Conservation (phyloP, 2,113 vertebrate genomes). For the Nothoprocta perdicaria region DNA sequence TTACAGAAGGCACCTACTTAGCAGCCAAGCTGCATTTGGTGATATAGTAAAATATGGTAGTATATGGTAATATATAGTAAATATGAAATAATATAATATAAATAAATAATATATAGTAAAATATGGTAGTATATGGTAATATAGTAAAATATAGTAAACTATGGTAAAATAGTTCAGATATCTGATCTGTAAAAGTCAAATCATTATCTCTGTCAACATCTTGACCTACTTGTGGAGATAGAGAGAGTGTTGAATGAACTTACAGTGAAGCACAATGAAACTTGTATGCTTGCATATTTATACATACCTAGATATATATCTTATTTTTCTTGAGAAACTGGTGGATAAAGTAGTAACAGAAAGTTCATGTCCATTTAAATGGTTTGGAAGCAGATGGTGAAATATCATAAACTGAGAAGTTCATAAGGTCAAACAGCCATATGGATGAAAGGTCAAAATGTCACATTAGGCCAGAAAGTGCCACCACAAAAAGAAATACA, state of each 20-base stretch:
- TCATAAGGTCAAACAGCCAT: constrained; percentile 18
- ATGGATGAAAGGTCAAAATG: background rate
- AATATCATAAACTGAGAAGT: constrained; percentile 22
- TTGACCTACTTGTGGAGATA: background rate
- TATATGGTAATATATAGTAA: too few relatives aligned
- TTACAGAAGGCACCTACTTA: constrained; percentile 12
- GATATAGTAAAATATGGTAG: too few relatives aligned
- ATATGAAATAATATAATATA: too few relatives aligned
- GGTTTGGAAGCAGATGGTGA: background rate
- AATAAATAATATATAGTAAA: too few relatives aligned
- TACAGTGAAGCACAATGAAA: background rate
- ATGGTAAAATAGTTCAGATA: background rate
- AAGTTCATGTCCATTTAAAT: background rate
- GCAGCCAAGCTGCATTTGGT: background rate
- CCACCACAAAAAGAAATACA: background rate
- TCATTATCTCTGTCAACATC: background rate
- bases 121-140: too few relatives aligned
- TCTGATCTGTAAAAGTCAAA: constrained; percentile 4
- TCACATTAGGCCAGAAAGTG: constrained; percentile 4
- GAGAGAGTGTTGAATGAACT: background rate
- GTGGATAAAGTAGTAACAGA: background rate
- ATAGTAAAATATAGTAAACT: too few relatives aligned
- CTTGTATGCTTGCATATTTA: background rate
- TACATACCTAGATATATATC: background rate
- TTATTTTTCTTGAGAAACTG: background rate